Percentiles rank a stretch among this genome's conserved stretches.
phyloP scores from a whole-genome alignment of 2,113 vertebrate species.

The Pao palembangensis region DNA sequence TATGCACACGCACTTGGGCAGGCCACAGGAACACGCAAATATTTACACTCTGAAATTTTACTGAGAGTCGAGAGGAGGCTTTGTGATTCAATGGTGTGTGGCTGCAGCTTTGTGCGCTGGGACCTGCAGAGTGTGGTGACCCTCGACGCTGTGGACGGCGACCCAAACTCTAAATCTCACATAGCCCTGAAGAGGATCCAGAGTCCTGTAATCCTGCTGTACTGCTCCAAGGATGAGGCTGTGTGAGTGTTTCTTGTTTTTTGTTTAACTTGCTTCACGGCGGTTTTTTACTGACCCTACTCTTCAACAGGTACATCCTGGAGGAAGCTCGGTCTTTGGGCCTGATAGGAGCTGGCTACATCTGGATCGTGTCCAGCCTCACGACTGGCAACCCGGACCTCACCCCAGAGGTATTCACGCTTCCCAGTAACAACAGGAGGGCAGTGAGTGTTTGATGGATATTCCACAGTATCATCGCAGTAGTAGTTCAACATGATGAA shows the following conservation, averaged over 20 bases:
- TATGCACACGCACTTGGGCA: conserved; percentile 3
- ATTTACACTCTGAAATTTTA: conserved; percentile 16
- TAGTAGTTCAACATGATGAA: too few species aligned
- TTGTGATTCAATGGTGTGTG: conserved; percentile 34
- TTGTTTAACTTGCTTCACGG: background rate
- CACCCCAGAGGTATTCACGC: conserved; percentile 77
- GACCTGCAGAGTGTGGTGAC: conserved; percentile 92
- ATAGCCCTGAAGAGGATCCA: conserved; percentile 97
- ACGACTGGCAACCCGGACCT: conserved; percentile 91
- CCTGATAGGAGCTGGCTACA: conserved; percentile 92
- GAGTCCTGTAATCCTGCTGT: conserved; percentile 92
- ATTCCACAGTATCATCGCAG: too few species aligned
- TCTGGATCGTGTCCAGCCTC: conserved; percentile 96
- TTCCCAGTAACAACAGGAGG: conserved; percentile 40
- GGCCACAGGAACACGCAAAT: background rate
- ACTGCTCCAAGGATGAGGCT: conserved; percentile 96
- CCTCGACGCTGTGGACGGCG: conserved; percentile 86
- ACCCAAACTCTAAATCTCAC: conserved; percentile 90
- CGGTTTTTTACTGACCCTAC: conserved; percentile 2
- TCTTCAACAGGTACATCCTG: conserved; percentile 77
- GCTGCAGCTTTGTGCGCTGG: conserved; percentile 95
- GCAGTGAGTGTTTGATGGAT: conserved; percentile 12
- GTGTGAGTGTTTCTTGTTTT: conserved; percentile 54
- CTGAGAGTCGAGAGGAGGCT: conserved; percentile 26
- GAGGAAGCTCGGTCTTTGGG: conserved; percentile 92